phyloP scores from a whole-genome alignment of 2,797 vertebrate species.

The Phoebastria nigripes region DNA sequence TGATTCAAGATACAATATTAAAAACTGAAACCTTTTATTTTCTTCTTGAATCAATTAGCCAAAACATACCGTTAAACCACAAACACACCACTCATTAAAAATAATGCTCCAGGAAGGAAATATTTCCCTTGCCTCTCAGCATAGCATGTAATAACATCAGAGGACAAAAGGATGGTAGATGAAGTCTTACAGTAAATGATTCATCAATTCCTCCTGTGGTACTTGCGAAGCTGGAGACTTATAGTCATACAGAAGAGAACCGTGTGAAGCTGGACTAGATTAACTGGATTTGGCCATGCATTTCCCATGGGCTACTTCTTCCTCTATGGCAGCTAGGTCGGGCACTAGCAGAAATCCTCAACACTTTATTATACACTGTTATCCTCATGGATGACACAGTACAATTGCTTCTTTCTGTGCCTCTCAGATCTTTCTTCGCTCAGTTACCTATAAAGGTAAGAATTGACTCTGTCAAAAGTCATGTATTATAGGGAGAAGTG shows the following conservation, averaged over 20 bases:
- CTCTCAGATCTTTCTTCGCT: not conserved
- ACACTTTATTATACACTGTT: not conserved
- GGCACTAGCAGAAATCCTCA: not conserved
- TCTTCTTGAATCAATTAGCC: not conserved
- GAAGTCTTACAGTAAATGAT: not conserved
- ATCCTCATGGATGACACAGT: not conserved
- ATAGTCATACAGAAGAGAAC: not conserved
- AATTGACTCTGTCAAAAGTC: not conserved
- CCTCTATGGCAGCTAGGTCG: not conserved
- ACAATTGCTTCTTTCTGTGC: not conserved
- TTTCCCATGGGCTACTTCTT: not conserved
- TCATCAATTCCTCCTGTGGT: not conserved
- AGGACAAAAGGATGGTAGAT: not conserved
- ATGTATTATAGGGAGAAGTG: not conserved
- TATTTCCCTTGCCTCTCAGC: not conserved
- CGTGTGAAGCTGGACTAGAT: not conserved
- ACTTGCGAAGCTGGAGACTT: not conserved
- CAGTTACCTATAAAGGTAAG: not conserved
- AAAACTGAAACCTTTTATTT: not conserved
- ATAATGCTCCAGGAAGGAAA: not conserved
- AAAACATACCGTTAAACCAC: not conserved
- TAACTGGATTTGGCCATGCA: not conserved
- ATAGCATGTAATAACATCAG: not conserved
- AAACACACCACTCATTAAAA: not conserved
- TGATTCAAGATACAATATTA: not conserved